A percentile compares a stretch with the other conserved stretches of the same genome.
Conservation (phyloP, 2,113 vertebrate species). For the Orientallactaga bullata region DNA sequence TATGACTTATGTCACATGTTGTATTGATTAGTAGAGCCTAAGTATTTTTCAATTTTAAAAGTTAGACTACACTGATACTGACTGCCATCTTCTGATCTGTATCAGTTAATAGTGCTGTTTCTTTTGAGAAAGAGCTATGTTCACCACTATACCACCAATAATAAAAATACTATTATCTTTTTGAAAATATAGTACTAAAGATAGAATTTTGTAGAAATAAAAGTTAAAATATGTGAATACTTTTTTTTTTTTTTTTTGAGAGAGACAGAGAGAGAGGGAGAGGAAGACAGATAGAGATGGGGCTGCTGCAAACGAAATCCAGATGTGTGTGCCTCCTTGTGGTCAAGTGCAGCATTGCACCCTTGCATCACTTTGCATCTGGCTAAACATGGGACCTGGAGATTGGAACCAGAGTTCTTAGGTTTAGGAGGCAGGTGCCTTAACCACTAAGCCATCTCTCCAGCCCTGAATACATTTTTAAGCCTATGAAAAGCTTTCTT, state of each 20-base stretch:
- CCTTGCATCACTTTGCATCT: too few species aligned
- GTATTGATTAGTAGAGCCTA: not conserved
- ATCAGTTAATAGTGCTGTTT: not conserved
- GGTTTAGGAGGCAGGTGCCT: too few species aligned
- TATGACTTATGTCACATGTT: not conserved
- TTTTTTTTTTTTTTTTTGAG: too few species aligned
- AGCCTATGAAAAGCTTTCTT: slow-evolving; percentile 2
- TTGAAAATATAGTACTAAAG: not conserved
- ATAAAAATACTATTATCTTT: not conserved
- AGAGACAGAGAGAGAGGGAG: too few species aligned
- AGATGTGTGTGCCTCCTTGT: too few species aligned
- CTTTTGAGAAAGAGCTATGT: not conserved
- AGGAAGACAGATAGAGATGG: too few species aligned
- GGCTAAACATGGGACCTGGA: too few species aligned
- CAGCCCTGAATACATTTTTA: too few species aligned
- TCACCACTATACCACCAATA: not conserved
- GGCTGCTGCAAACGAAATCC: too few species aligned
- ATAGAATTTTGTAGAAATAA: not conserved
- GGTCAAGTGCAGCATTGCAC: too few species aligned
- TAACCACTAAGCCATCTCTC: too few species aligned
- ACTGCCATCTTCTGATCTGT: not conserved
- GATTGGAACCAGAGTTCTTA: too few species aligned
- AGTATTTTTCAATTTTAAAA: slow-evolving; percentile 31
- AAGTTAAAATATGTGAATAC: not conserved
- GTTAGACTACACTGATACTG: not conserved